Base-by-base conservation (phyloP, 2,113 vertebrate genomes). In the Ammodytes marinus region DNA sequence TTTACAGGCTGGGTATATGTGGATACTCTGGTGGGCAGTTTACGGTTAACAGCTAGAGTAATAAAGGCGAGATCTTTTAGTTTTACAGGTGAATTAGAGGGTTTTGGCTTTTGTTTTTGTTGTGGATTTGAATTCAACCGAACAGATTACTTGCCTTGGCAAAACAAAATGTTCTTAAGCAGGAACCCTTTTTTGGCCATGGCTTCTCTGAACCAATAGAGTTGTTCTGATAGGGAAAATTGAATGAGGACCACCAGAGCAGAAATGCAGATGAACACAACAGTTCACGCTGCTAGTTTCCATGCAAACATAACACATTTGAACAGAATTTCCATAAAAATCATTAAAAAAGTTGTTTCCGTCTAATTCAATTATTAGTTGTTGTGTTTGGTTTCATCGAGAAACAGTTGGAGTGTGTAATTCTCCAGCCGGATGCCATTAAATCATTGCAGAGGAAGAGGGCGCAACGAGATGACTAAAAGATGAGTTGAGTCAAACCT, bases 1-100 rank as follows among this genome's bases (percentile, higher is more conserved):
- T 92, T 91, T 86, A 84, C 74, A 70, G 77, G 74, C 72, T n/a
- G 46, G 19, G 73, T 72, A 17, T 72, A 17, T 67, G 81, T 70
- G 65, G 54, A 83, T 65, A 74, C 74, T 83, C 59, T 67, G 70
- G 83, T 47, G 74, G 79, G 77, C 71, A 77, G 52, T 87, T 92
- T 78, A 67, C 10, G 35, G 68, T 83, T 83, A 85, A 89, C 74
- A 83, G 75, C 74, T 6, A 35, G 6, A 66, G 47, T n/a, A 59
- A 65, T 90, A 87, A 91, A 91, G 15, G 5, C 27, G 74, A 69
- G 45, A 57, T 85, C 52, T 43, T 19, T 66, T 43, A 11, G 12
- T 47, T 86, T 85, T 69, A 84, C 66, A 77, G 70, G 63, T 82
- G 5, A 81, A 79, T n/a, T 59, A 5, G 2, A 0, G n/a, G 19